Percentiles rank a stretch among this genome's conserved stretches.
Conservation (phyloP, 2,113 vertebrate species). For the Rhombomys opimus region DNA sequence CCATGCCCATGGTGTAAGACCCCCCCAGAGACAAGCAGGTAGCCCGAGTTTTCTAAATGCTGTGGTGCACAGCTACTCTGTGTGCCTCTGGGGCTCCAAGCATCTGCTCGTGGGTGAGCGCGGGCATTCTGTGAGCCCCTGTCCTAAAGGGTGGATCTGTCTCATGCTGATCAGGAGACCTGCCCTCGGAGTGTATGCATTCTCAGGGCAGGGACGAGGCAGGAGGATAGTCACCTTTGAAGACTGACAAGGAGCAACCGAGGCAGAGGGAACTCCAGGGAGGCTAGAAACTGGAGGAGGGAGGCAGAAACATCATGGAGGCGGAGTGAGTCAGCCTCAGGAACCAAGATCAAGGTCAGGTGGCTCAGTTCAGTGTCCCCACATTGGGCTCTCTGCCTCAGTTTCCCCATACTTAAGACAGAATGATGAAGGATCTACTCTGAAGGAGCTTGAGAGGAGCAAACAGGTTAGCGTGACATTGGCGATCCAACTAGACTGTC, state of each 20-base stretch:
- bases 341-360: neutral
- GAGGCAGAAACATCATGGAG: neutral
- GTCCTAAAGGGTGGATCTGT: neutral
- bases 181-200: neutral
- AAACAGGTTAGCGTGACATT: neutral
- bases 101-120: neutral
- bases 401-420: neutral
- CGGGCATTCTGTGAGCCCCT: neutral
- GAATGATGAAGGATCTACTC: neutral
- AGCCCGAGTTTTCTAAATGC: accelerated
- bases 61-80: accelerated
- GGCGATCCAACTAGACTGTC: neutral
- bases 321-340: neutral
- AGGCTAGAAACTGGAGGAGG: neutral
- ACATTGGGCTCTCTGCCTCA: neutral
- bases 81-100: too few species aligned
- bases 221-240: neutral
- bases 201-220: neutral
- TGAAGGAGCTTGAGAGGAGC: neutral
- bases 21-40: accelerated
- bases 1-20: neutral
- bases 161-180: neutral
- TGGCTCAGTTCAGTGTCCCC: neutral
- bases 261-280: neutral
- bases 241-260: neutral